A percentile compares a stretch with the other conserved stretches of the same genome.
Evolutionary conservation across 1,140 invertebrate species (phyloP).

Genomic region (Heliconius eleuchia): DNA sequence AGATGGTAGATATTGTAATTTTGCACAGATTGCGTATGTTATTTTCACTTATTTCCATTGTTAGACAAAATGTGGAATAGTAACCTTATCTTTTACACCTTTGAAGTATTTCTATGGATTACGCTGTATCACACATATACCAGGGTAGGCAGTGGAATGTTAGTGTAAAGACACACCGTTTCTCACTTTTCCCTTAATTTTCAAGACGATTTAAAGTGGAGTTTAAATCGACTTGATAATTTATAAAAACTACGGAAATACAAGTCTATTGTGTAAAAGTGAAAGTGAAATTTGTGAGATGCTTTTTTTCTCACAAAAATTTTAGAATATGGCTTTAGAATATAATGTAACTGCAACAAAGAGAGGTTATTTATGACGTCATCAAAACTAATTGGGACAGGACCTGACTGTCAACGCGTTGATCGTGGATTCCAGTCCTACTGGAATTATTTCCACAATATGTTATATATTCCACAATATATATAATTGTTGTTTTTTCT

Average conservation of each 20-base stretch:
- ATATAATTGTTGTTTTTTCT: no score
- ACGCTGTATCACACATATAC: background rate
- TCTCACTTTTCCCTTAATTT: background rate
- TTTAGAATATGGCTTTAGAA: background rate
- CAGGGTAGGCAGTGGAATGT: background rate
- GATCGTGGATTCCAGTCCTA: background rate
- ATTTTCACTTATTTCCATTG: background rate
- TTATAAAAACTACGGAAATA: no score
- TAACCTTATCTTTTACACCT: no score
- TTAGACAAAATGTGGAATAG: no score
- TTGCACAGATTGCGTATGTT: background rate
- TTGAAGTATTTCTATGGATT: background rate
- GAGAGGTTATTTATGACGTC: background rate
- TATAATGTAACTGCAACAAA: background rate
- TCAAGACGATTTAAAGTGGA: background rate
- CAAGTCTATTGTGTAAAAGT: background rate
- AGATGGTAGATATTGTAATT: background rate
- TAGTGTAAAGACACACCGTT: background rate
- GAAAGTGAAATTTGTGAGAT: background rate
- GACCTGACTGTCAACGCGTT: background rate
- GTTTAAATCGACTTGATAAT: background rate
- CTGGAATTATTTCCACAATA: background rate
- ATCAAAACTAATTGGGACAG: background rate
- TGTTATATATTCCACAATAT: no score
- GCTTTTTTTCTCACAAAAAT: background rate